Conservation (phyloP, 1,140 invertebrate species). For the Bombus confusus region DNA sequence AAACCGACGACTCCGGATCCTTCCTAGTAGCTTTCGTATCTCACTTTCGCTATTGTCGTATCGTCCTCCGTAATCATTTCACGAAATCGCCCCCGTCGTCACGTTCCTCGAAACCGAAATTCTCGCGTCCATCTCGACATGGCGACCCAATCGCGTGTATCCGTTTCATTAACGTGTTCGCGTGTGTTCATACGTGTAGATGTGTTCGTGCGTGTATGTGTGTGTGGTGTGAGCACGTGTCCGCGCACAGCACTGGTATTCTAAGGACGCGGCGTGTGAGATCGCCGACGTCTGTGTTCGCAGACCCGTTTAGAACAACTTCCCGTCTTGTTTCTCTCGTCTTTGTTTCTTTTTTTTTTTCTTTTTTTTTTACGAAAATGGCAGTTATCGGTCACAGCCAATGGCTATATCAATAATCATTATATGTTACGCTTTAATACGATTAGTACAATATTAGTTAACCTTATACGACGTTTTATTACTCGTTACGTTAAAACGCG, state of each 20-base stretch:
- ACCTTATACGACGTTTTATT: constrained; percentile 50
- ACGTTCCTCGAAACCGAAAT: constrained; percentile 11
- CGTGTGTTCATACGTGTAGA: neutral
- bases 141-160: neutral
- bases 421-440: constrained; percentile 69
- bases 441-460: constrained; percentile 64
- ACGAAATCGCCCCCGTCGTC: neutral
- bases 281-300: neutral
- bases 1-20: neutral
- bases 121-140: neutral
- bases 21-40: neutral
- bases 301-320: constrained; percentile 14
- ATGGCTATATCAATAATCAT: constrained; percentile 81
- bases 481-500: constrained; percentile 39
- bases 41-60: neutral
- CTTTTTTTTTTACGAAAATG: constrained; percentile 80
- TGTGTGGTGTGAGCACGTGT: neutral
- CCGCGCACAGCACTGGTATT: constrained; percentile 8
- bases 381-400: constrained; percentile 83
- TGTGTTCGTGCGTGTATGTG: neutral
- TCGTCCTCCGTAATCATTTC: neutral
- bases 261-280: neutral
- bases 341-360: constrained; percentile 61
- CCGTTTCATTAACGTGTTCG: neutral
- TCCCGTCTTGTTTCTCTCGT: constrained; percentile 54